Evolutionary conservation across 2,113 vertebrate genomes (phyloP).

Genomic region (Macrotus californicus): DNA sequence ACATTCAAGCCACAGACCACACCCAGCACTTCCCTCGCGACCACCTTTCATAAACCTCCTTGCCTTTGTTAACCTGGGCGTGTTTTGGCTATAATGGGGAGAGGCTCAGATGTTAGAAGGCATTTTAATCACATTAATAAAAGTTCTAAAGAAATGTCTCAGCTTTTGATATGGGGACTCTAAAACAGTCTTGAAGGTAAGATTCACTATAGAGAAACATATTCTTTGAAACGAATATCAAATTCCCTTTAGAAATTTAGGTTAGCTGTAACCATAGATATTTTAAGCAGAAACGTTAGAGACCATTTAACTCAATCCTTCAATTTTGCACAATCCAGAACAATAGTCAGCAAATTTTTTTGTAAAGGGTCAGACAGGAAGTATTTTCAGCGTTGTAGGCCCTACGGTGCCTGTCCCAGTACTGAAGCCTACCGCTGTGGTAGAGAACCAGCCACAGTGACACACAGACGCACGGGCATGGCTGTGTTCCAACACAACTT

Average conservation of each 20-base stretch:
- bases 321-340: not conserved
- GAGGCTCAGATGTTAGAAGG: not conserved
- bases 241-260: not conserved
- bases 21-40: not conserved
- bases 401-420: not conserved
- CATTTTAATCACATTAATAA: not conserved
- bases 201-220: not conserved
- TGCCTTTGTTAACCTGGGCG: not conserved
- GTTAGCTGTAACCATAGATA: not conserved
- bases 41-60: not conserved
- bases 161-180: not conserved
- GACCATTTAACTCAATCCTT: not conserved
- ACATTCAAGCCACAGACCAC: not conserved
- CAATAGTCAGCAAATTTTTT: not conserved
- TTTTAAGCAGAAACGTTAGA: not conserved
- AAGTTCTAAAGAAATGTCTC: not conserved
- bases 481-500: not conserved
- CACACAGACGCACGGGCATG: not conserved
- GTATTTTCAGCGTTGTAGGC: not conserved
- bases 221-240: not conserved
- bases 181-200: not conserved
- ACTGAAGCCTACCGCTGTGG: not conserved
- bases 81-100: not conserved
- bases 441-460: not conserved
- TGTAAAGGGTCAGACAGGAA: not conserved